A percentile compares a stretch with the other conserved stretches of the same genome.
Conservation (phyloP, 2,797 vertebrate genomes). For the Pseudochirops cupreus region DNA sequence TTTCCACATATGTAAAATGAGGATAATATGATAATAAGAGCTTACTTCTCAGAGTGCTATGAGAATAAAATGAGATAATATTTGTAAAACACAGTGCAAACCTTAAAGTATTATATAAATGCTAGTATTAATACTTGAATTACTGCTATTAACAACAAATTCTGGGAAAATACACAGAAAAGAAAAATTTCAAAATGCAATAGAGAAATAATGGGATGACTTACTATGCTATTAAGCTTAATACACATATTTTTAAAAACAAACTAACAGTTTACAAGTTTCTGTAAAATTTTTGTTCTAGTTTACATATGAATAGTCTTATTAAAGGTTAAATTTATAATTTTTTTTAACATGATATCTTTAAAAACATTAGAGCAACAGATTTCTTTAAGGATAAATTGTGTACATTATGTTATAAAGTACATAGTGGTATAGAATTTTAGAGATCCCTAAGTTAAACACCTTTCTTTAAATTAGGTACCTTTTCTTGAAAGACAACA, state of each 20-base stretch:
- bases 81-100: not conserved
- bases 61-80: not conserved
- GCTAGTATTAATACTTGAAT: constrained; percentile 30
- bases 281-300: not conserved
- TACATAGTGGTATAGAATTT: not conserved
- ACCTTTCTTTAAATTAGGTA: constrained; percentile 75
- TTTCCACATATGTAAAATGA: not conserved
- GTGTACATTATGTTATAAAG: not conserved
- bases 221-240: not conserved
- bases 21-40: not conserved
- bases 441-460: not conserved
- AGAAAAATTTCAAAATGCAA: constrained; percentile 11
- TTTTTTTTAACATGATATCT: not conserved
- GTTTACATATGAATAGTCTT: not conserved
- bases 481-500: constrained; percentile 99
- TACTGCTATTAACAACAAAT: constrained; percentile 44
- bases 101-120: constrained; percentile 1
- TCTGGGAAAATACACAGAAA: constrained; percentile 36
- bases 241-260: not conserved
- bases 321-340: not conserved
- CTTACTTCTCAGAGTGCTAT: not conserved
- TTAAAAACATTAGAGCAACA: not conserved
- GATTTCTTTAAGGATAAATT: not conserved
- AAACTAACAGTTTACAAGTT: not conserved
- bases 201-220: constrained; percentile 39